Evolutionary conservation across 2,113 vertebrate species (phyloP).

Genomic region (Labrus mixtus): DNA sequence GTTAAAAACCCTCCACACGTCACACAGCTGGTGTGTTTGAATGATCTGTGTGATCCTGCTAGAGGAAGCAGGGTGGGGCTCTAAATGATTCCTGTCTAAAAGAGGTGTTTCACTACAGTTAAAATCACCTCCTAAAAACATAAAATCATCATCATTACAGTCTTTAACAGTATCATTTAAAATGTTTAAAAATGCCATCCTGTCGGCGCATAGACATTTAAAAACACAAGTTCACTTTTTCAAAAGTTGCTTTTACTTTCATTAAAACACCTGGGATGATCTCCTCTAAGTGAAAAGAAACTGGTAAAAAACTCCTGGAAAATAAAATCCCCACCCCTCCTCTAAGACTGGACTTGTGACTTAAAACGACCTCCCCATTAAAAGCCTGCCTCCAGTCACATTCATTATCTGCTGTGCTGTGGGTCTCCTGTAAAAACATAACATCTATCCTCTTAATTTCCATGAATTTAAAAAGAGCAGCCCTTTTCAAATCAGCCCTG

Average conservation of each 20-base stretch:
- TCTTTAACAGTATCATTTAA: neutral
- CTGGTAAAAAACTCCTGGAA: neutral
- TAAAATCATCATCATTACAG: neutral
- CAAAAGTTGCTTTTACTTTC: neutral
- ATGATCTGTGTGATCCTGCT: neutral
- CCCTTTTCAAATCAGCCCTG: too few species aligned
- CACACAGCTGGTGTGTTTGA: neutral
- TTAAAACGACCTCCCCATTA: too few species aligned
- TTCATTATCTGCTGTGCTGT: too few species aligned
- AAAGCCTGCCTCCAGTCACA: too few species aligned
- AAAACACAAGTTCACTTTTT: neutral
- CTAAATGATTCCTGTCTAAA: neutral
- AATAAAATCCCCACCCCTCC: too few species aligned
- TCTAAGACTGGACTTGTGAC: too few species aligned
- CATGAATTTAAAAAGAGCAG: too few species aligned
- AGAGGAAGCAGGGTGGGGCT: neutral
- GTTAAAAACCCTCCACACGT: neutral
- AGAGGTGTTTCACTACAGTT: too few species aligned
- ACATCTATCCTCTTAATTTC: too few species aligned
- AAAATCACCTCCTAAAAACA: too few species aligned
- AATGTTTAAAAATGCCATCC: neutral
- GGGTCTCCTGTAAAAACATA: too few species aligned
- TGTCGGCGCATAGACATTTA: neutral
- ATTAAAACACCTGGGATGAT: constrained; percentile 1
- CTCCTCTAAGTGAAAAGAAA: neutral